These are phyloP conservation scores for human DNA, from an alignment of 2,113 vertebrate species.

Conservation along the genomic window DNA sequence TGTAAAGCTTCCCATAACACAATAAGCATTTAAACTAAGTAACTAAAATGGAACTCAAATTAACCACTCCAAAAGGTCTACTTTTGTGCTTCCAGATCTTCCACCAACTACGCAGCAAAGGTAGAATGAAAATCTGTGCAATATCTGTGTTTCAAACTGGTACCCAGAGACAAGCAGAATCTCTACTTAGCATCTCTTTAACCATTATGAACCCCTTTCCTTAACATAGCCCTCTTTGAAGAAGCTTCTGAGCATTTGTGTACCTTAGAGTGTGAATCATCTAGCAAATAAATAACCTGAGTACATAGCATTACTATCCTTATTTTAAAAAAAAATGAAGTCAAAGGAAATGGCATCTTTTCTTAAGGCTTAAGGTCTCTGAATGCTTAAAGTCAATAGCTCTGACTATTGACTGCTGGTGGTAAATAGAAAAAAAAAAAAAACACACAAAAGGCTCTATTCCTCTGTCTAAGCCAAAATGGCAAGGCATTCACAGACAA, in stretches of 20 bases:
- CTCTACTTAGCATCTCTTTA: neutral
- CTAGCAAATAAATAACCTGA: neutral
- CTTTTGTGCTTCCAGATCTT: neutral
- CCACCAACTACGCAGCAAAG: neutral
- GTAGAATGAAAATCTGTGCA: neutral
- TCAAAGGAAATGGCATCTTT: conserved; percentile 2
- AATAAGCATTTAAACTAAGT: neutral
- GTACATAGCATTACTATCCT: neutral
- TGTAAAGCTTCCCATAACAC: neutral
- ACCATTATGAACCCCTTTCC: neutral
- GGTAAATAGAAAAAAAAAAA: neutral
- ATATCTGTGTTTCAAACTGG: neutral
- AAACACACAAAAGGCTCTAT: neutral
- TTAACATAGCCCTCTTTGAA: neutral
- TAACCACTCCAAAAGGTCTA: neutral
- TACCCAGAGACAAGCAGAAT: neutral
- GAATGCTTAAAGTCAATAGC: neutral
- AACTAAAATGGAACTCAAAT: neutral
- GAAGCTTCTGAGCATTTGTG: neutral
- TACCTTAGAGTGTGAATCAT: neutral
- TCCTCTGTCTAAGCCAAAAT: neutral
- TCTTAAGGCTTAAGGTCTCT: neutral
- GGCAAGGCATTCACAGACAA: neutral
- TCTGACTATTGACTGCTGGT: neutral
- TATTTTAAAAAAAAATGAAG: neutral